Base-by-base conservation (phyloP, 2,888 invertebrate genomes). In the Neelides folsomi region DNA sequence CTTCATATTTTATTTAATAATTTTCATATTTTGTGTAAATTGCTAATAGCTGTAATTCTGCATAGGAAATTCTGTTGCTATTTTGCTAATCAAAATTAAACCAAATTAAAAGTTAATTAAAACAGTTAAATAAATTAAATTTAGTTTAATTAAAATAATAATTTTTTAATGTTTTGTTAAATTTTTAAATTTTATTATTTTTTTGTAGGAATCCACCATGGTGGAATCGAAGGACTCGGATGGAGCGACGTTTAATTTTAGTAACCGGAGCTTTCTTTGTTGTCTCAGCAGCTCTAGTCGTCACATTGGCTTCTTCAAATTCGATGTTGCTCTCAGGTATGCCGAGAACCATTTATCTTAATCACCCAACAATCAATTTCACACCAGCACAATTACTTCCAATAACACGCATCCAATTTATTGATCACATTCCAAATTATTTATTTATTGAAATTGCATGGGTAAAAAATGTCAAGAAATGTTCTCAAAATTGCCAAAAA, bases 181-280 rank as follows among this genome's bases (percentile, higher is more conserved):
- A 36, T 36, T 36, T n/a, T n/a, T n/a, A n/a, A n/a, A n/a, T n/a
- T n/a, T n/a, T 45, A 19, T 51, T 58, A 42, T 18, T 47, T 46
- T 4, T 44, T 76, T 76, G 41, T 72, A 83, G 83, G 74, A 82
- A 83, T 71, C 82, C 82, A 65, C 81, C 82, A 72, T 85, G 84
- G 84, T 85, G 85, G 85, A 80, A 80, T 63, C 75, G 83, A 57
- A 76, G 84, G 62, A 82, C 82, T 39, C 77, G 80, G 59, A 72
- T 83, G 73, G 85, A 85, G 71, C 75, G 82, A 63, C 76, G 79
- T 42, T 72, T 85, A 62, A 79, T 81, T 54, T 68, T 80, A 50
- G 68, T 78, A 10, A 75, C 78, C 53, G 71, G 72, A 44, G 72
- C 80, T 54, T 73, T 79, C 42, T 72, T 78, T 55, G 72, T 80